Evolutionary conservation across 2,113 vertebrate genomes (phyloP).

Genomic region (Plotosus lineatus): DNA sequence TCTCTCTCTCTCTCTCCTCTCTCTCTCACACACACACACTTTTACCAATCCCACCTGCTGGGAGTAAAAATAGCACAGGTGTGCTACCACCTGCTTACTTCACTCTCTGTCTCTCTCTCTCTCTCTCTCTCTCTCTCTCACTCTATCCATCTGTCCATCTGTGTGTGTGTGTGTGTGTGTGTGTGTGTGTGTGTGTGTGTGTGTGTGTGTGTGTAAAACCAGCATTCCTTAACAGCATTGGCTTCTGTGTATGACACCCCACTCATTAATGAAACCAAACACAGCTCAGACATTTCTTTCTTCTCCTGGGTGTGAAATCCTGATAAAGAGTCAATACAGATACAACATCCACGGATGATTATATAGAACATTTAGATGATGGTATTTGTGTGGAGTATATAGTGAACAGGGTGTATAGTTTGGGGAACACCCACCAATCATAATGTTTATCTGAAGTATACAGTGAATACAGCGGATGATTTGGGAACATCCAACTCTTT

Average conservation of each 20-base stretch:
- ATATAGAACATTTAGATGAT: not conserved
- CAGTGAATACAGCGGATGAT: not conserved
- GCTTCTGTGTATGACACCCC: not conserved
- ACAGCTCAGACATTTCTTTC: not conserved
- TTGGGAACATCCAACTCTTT: not conserved
- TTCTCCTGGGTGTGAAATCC: not conserved
- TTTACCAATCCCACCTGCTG: constrained; percentile 38
- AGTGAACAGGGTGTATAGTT: not conserved
- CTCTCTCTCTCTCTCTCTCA: constrained; percentile 1
- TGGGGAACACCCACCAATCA: not conserved
- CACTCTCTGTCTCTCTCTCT: constrained; percentile 1
- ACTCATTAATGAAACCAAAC: not conserved
- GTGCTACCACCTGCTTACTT: not conserved
- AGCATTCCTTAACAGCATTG: constrained; percentile 9
- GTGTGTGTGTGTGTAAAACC: constrained; percentile 5
- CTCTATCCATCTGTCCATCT: not conserved
- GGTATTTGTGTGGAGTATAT: not conserved
- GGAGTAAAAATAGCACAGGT: constrained; percentile 11
- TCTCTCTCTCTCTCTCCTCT: no score
- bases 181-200: constrained; percentile 24
- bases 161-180: constrained; percentile 20
- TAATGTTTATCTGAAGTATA: not conserved
- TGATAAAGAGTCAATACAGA: not conserved
- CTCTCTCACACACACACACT: not conserved
- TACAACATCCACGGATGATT: not conserved